Conservation (phyloP, 2,113 vertebrate genomes). For the Dicentrarchus labrax region DNA sequence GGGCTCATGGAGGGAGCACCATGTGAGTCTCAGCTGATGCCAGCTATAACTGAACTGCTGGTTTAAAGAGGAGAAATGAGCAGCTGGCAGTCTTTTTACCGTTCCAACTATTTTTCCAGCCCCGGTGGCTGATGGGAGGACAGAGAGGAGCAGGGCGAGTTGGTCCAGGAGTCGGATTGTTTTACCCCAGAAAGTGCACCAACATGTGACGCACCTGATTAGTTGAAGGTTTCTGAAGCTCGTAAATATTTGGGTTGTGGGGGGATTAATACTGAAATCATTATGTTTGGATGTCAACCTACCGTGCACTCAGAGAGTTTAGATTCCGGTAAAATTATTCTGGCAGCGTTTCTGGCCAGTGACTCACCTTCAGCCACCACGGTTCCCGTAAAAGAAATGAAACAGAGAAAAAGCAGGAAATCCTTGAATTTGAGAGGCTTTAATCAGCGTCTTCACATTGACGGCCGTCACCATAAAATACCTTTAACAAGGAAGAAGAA, state of each 20-base stretch:
- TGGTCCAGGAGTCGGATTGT: background rate
- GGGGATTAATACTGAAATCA: background rate
- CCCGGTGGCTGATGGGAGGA: background rate
- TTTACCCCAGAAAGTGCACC: background rate
- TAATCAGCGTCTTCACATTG: background rate
- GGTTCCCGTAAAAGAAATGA: background rate
- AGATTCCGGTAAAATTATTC: background rate
- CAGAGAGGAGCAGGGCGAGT: no score
- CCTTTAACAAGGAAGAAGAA: no score
- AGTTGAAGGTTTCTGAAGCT: background rate
- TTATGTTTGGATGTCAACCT: background rate
- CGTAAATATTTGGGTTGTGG: background rate
- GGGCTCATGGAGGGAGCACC: constrained; percentile 8
- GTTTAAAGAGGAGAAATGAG: background rate
- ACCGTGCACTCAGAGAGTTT: background rate
- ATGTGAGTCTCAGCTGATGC: constrained; percentile 54
- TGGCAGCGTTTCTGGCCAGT: background rate
- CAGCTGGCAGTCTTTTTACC: constrained; percentile 17
- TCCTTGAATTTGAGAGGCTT: background rate
- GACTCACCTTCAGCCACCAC: background rate
- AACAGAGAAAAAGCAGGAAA: background rate
- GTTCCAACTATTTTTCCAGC: constrained; percentile 12
- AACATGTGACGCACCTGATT: background rate
- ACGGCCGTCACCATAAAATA: background rate
- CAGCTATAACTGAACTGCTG: background rate